Base-by-base conservation (phyloP, 2,797 vertebrate genomes). In the Rachycentron canadum region DNA sequence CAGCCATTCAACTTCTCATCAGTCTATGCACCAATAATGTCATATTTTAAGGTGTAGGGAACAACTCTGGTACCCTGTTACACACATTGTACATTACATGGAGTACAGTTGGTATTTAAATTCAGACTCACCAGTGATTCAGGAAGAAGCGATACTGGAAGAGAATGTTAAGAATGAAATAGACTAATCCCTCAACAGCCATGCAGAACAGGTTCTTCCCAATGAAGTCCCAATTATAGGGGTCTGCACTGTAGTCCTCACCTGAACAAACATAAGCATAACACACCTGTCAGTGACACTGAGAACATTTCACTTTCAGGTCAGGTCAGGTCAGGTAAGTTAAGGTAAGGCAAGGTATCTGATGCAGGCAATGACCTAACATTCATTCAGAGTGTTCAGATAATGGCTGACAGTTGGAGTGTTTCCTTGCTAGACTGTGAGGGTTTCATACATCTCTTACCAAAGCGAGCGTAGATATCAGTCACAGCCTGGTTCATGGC, bases 401-500 rank as follows among this genome's bases (percentile, higher is more conserved):
- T 28, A 7, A 30, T 47, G 47, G 59, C 43, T 47, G 50, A 60
- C 58, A 74, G 67, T 52, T 45, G 36, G 30, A 36, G 30, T 34
- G 60, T 79, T 56, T 62, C 21, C 55, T 49, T 59, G 3, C 28
- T 21, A 40, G n/a, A n/a, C 55, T 7, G 9, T 55, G 52, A 76
- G 47, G 36, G 23, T 14, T 13, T 8, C 36, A 6, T 41, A 10
- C 13, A 23, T 9, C 16, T 55, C 94, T 93, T 92, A 99, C 97
- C 97, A 87, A 99, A 99, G 58, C 95, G 96, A 3, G 96, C 94
- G 16, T 96, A 97, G 78, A 97, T 90, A 11, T 99, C 98, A 25
- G 95, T 95, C 86, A 98, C 94, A 1, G 97, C 97, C 91, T 98
- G 97, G 89, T 96, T 97, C 95, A 97, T 95, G 0, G 97, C 97